Conservation (phyloP, 2,113 vertebrate genomes). For the Lontra canadensis region DNA sequence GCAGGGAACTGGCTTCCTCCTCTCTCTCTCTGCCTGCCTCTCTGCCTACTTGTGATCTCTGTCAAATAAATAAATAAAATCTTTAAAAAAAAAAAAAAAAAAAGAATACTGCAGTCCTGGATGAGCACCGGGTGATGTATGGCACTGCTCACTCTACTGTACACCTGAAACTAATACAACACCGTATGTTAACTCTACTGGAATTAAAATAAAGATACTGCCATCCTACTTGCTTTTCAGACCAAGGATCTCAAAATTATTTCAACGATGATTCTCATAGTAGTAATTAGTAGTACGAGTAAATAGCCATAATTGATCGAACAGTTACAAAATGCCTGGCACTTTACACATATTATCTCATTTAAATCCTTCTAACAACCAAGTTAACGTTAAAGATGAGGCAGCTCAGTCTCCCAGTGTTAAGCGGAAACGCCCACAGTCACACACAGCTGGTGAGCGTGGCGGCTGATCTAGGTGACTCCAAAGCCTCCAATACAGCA, state of each 20-base stretch:
- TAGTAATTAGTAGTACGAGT: neutral
- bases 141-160: neutral
- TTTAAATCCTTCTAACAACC: neutral
- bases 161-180: neutral
- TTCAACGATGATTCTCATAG: neutral
- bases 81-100: no score
- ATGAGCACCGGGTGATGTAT: neutral
- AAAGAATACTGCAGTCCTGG: neutral
- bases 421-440: neutral
- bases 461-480: neutral
- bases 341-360: neutral
- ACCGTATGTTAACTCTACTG: neutral
- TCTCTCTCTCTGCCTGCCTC: no score
- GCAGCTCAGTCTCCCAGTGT: neutral
- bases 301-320: neutral
- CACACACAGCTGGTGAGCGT: fast-evolving
- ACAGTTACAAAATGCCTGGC: neutral
- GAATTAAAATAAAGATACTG: neutral
- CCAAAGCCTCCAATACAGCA: neutral
- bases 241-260: neutral
- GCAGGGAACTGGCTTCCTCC: no score
- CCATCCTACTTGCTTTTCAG: neutral
- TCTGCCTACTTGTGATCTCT: no score
- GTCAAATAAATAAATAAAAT: no score
- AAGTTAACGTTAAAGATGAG: neutral